Conservation (phyloP, 2,797 vertebrate species). For the Dermochelys coriacea region DNA sequence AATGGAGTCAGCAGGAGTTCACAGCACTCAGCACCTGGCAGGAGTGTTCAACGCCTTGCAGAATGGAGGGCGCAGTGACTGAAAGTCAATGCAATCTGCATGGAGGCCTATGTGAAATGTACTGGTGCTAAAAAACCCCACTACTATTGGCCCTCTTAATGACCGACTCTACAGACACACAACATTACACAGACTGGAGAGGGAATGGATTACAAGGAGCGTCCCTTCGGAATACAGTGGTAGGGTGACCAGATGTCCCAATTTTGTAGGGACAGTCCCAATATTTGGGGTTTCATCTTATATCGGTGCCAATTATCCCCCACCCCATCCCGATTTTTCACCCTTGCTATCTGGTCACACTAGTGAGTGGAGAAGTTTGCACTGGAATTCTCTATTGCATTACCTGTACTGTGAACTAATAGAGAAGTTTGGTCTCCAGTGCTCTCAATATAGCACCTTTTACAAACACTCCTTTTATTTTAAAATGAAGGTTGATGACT, state of each 20-base stretch:
- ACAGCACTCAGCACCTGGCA: rapidly evolving
- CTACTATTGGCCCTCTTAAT: background rate
- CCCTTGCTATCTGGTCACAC: no score
- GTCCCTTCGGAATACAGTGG: background rate
- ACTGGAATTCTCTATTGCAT: background rate
- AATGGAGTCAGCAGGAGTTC: background rate
- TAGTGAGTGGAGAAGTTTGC: no score
- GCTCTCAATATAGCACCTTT: background rate
- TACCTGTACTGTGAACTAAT: no score
- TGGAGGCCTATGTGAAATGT: background rate
- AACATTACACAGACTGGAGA: rapidly evolving
- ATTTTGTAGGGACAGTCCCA: no score
- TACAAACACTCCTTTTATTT: background rate
- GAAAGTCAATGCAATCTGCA: background rate
- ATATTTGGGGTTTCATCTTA: no score
- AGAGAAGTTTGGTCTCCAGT: background rate
- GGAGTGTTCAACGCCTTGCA: background rate
- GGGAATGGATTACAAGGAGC: rapidly evolving
- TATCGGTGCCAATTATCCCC: no score
- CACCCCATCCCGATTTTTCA: no score
- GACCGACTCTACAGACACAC: rapidly evolving
- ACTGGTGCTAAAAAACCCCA: background rate
- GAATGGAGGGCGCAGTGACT: background rate
- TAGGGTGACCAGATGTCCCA: no score
- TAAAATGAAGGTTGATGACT: background rate